phyloP scores from a whole-genome alignment of 2,797 vertebrate species.

The Rhabdomys pumilio region DNA sequence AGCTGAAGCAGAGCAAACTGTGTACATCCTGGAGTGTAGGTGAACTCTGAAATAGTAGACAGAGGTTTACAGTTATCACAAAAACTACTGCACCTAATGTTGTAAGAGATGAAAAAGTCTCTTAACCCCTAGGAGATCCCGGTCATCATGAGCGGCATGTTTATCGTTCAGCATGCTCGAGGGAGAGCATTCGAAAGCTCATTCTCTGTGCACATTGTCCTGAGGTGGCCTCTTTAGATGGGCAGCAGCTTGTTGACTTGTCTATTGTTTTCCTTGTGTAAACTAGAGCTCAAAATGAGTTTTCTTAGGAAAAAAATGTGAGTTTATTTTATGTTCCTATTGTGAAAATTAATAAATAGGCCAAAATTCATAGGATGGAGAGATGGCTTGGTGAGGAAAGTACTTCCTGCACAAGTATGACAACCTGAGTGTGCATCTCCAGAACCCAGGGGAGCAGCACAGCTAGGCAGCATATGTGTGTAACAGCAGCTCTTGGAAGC shows the following conservation, averaged over 20 bases:
- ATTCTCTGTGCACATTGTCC: neutral
- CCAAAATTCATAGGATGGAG: neutral
- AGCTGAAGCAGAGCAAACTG: neutral
- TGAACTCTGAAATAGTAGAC: neutral
- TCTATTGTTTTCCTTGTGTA: constrained; percentile 9
- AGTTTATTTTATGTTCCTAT: constrained; percentile 30
- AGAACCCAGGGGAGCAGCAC: neutral
- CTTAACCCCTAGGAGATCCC: accelerated
- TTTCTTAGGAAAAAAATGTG: constrained; percentile 35
- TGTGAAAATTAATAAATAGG: constrained; percentile 60
- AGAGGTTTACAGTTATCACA: neutral
- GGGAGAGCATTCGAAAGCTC: neutral
- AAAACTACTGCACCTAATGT: neutral
- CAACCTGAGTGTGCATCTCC: neutral
- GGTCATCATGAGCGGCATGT: neutral
- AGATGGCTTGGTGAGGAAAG: neutral
- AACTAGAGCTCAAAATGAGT: constrained; percentile 52
- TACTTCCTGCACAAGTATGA: neutral
- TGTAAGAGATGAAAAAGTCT: neutral
- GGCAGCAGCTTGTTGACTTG: constrained; percentile 6
- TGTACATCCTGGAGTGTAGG: neutral
- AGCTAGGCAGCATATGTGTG: neutral
- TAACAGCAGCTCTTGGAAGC: neutral
- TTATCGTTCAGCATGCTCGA: neutral
- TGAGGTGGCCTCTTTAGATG: neutral